phyloP scores from a whole-genome alignment of 1,140 invertebrate genomes.

The Mycetomoellerius zeteki region DNA sequence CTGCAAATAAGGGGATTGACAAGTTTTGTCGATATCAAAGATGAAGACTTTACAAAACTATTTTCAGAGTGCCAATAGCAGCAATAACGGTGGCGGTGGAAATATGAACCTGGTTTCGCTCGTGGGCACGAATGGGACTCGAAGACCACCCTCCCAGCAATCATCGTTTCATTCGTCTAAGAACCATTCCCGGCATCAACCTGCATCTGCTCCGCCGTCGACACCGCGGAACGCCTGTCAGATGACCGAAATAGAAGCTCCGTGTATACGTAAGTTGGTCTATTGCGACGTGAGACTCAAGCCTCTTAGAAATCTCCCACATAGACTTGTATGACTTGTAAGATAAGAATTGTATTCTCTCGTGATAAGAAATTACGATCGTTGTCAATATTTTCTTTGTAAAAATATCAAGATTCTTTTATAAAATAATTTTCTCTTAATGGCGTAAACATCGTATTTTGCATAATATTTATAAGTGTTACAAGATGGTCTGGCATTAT shows the following conservation, averaged over 20 bases:
- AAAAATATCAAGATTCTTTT: not conserved
- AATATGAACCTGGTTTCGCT: constrained; percentile 75
- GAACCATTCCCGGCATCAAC: constrained; percentile 77
- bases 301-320: not conserved
- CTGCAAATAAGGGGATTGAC: not conserved
- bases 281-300: constrained; percentile 11
- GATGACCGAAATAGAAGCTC: constrained; percentile 76
- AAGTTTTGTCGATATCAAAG: not conserved
- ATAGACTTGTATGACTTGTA: not conserved
- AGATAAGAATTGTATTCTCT: not conserved
- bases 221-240: constrained; percentile 77
- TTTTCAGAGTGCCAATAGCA: constrained; percentile 81
- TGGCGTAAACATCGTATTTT: not conserved
- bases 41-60: not conserved
- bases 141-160: constrained; percentile 80
- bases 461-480: not conserved
- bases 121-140: constrained; percentile 48
- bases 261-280: constrained; percentile 82
- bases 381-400: not conserved
- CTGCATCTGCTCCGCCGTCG: constrained; percentile 68
- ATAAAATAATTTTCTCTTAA: not conserved
- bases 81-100: constrained; percentile 76
- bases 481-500: not conserved
- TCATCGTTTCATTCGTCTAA: constrained; percentile 84
- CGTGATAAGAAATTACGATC: not conserved